Percentiles rank a stretch among this genome's conserved stretches.
Conservation (phyloP, 2,113 vertebrate genomes). For the Catharus fuscescens region DNA sequence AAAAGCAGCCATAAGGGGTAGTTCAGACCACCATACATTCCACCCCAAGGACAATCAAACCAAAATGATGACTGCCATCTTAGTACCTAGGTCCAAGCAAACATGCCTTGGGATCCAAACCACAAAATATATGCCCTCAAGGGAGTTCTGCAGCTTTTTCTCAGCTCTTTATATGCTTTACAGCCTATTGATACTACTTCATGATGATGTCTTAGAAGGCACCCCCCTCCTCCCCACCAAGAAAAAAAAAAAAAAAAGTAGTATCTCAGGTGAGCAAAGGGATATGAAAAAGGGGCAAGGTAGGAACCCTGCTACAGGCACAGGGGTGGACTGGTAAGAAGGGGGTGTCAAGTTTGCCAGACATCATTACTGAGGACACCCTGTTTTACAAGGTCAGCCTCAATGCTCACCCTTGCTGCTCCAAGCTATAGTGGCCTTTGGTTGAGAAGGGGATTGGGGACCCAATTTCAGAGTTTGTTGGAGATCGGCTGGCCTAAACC, state of each 20-base stretch:
- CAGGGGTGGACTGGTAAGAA: accelerated
- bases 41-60: background rate
- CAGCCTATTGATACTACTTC: background rate
- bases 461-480: background rate
- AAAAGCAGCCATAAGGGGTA: background rate
- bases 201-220: background rate
- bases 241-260: background rate
- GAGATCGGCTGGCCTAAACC: background rate
- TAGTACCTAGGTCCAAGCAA: background rate
- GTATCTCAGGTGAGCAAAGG: background rate
- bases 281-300: background rate
- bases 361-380: background rate
- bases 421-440: background rate
- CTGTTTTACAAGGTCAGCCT: background rate
- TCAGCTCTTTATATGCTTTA: background rate
- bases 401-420: background rate
- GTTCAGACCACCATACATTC: background rate
- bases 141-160: background rate
- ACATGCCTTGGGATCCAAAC: background rate
- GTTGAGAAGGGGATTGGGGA: accelerated
- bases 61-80: background rate
- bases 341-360: accelerated
- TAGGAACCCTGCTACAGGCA: background rate
- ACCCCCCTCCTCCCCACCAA: accelerated
- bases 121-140: background rate